Base-by-base conservation (phyloP, 1,140 invertebrate species). In the Zaprionus gabonicus region DNA sequence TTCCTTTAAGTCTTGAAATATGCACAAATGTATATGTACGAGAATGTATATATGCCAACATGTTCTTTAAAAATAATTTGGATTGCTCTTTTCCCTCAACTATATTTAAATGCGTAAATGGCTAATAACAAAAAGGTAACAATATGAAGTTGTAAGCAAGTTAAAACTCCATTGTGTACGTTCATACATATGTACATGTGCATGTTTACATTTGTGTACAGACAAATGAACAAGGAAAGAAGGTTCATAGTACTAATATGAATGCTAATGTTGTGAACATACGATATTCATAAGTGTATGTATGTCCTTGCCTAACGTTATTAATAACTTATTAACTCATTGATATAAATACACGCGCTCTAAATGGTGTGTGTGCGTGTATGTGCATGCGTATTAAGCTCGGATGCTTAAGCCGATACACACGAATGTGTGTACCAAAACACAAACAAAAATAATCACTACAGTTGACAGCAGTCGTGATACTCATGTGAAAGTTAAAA, bases 1-100 rank as follows among this genome's bases (percentile, higher is more conserved):
- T 69, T 78, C 71, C 76, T 71, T 74, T 78, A 28, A 25, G 46
- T 51, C 46, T 25, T 20, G 56, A 53, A 36, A 20, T 69, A 68
- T 31, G 31, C 41, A 46, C 23, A 63, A 57, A 46, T 23, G 31
- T 71, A 44, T 38, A 25, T 59, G 46, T 58, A 34, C 36, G n/a
- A 15, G 25, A 53, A 64, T 64, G 28, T 49, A 23, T 34, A 31
- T 68, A 49, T 23, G 12, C 13, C 17, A 36, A 23, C 25, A 36
- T 59, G 31, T 34, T 38, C 25, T 59, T 20, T 59, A 34, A 25
- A 51, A 51, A 51, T 51, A 7, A 51, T 51, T 51, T 20, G 17
- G 9, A 51, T 13, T 51, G 20, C 25, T 51, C 23, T 7, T 5
- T 25, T 12, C 12, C 20, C 46, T 23, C 46, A 51, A 51, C 46